phyloP scores from a whole-genome alignment of 2,888 invertebrate genomes.

The Tipula confusa region DNA sequence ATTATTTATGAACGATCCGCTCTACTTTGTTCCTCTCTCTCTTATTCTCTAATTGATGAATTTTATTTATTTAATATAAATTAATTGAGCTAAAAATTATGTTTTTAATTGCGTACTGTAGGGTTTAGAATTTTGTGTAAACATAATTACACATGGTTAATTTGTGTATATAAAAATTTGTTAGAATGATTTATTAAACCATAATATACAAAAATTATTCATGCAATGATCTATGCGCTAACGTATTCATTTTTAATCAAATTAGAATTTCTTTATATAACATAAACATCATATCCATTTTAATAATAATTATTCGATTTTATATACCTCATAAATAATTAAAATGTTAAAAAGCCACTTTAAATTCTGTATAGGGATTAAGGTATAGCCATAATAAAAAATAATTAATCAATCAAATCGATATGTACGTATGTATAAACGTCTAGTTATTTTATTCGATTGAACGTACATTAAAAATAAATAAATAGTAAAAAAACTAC shows the following conservation, averaged over 20 bases:
- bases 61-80: not conserved
- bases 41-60: slow-evolving; percentile 1
- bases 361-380: not conserved
- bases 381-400: not conserved
- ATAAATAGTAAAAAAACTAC: not conserved
- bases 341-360: not conserved
- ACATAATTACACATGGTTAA: not conserved
- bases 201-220: slow-evolving; percentile 1
- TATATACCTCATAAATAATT: not conserved
- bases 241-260: not conserved
- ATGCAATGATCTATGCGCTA: not conserved
- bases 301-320: not conserved
- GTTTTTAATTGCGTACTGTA: slow-evolving; percentile 5
- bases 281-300: not conserved
- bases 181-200: not conserved
- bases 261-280: not conserved
- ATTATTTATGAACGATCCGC: not conserved
- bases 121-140: not conserved
- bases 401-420: not conserved
- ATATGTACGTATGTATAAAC: not conserved
- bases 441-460: not conserved
- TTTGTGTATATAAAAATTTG: not conserved
- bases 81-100: slow-evolving; percentile 12
- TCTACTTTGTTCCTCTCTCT: no score
- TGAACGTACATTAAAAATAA: not conserved